These are phyloP conservation scores for Diglossa cyanea DNA, from an alignment of 2,797 vertebrate genomes.

Conservation along the genomic window DNA sequence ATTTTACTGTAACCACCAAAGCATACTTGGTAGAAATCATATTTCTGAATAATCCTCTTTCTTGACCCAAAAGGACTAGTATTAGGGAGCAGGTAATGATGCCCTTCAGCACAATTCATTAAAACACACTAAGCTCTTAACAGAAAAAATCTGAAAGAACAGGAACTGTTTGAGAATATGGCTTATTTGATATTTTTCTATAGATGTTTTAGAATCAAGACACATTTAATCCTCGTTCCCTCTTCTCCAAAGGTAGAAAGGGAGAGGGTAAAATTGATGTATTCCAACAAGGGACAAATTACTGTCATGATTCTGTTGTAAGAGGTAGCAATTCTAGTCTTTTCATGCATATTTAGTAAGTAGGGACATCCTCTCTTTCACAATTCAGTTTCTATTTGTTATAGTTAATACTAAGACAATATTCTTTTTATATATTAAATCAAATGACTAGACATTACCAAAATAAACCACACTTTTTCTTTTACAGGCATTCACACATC, in stretches of 20 bases:
- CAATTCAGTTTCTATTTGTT: not conserved
- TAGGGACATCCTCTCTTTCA: not conserved
- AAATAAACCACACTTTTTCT: not conserved
- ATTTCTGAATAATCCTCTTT: not conserved
- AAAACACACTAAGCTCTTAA: not conserved
- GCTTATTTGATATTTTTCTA: not conserved
- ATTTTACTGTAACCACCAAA: conserved; percentile 10
- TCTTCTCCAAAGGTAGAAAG: not conserved
- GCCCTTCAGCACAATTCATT: not conserved
- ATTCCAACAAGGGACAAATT: not conserved
- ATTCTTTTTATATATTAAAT: not conserved
- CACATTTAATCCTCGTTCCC: not conserved
- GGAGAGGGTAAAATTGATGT: not conserved
- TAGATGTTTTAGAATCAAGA: not conserved
- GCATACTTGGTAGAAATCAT: not conserved
- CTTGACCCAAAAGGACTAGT: not conserved
- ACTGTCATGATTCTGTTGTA: not conserved
- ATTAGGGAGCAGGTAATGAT: not conserved
- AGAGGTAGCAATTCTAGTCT: not conserved
- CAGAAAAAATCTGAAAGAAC: not conserved
- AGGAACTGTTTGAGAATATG: not conserved
- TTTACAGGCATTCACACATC: not conserved
- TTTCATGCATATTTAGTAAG: not conserved
- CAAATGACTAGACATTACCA: not conserved
- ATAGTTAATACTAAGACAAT: not conserved